Evolutionary conservation across 2,888 invertebrate species (phyloP), one percentile per base, ranked within the genome.

Genomic region (Diploptera punctata): DNA sequence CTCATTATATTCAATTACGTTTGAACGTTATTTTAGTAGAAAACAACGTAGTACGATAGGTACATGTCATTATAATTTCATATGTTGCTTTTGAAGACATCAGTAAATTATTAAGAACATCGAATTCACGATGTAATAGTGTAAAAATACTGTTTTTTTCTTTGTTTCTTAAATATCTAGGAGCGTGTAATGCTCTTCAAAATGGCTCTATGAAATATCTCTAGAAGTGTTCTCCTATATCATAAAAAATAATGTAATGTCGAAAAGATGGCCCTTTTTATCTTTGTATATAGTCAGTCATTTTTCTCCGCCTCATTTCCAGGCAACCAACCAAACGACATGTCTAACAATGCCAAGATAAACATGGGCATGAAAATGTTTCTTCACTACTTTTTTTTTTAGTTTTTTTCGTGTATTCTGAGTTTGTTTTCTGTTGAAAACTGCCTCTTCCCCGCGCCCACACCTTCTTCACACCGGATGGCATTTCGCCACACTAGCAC

Each of bases 391-490:
- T 21, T 57, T 65, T 18, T 29, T 16, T 9, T 18, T 44, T 18
- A 16, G 1, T 60, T 60, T 60, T 60, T 29, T 44, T 47, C 16
- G 44, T 1, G 26, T 26, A 29, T 24, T 18, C 9, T 24, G 29
- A 44, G 44, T 65, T 65, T 65, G 65, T 65, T 47, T 65, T 65
- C 47, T 31, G 18, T 38, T 26, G 26, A 60, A 10, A 13, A 24
- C 5, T 24, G n/a, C 18, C 65, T 26, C n/a, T 9, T 47, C 16
- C 13, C 24, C 43, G 43, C 21, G 4, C 26, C 29, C 44, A n/a
- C 47, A 44, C 44, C 65, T 65, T 65, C 65, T 65, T 65, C 29
- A 47, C 44, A 65, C 65, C 44, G 65, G 44, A 65, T 65, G 65
- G 65, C 65, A 44, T 65, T 65, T 43, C 65, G 65, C 65, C 65